Base-by-base conservation (phyloP, 2,797 vertebrate species). In the Cynopterus sphinx region DNA sequence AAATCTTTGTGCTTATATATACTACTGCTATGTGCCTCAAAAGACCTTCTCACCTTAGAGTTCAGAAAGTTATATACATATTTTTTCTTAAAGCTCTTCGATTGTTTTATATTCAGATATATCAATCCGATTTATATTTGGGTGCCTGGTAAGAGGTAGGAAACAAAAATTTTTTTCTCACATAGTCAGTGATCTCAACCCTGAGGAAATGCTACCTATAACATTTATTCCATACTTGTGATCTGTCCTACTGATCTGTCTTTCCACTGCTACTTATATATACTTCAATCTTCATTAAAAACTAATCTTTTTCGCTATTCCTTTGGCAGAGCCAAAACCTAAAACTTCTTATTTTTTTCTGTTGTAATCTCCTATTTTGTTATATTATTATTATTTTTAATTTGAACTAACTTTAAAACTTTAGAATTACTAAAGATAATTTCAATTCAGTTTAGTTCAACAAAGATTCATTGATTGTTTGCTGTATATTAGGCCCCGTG, bases 291-390 rank as follows among this genome's bases (percentile, higher is more conserved):
- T 86, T 86, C 74, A 43, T 28, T 83, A 61, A 97, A 95, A 82
- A 12, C 59, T 31, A 82, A 36, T 3, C 41, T 67, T 79, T 22
- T 87, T 92, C 10, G 49, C 43, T 81, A 55, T 1, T 59, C 1
- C 3, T 73, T 87, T 96, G 26, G 4, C 11, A 77, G 26, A 5
- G 36, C 16, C 49, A 33, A 51, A 57, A 75, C 19, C 16, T 88
- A 91, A 91, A 2, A 36, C 0, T 26, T 16, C 36, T 22, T 79
- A 39, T 93, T 96, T 33, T 95, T 96, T 98, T 92, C 86, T 96
- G 77, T 85, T 90, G 31, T 0, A 74, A 81, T 36, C 65, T 87
- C 92, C 26, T 82, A 67, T 28, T 59, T 82, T 67, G 19, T 70
- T 79, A 12, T 63, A 63, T 89, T 90, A 19, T 82, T 82, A 12